Evolutionary conservation across 2,888 invertebrate genomes (phyloP), one percentile per base, ranked within the genome.

Genomic region (Zele albiditarsus): DNA sequence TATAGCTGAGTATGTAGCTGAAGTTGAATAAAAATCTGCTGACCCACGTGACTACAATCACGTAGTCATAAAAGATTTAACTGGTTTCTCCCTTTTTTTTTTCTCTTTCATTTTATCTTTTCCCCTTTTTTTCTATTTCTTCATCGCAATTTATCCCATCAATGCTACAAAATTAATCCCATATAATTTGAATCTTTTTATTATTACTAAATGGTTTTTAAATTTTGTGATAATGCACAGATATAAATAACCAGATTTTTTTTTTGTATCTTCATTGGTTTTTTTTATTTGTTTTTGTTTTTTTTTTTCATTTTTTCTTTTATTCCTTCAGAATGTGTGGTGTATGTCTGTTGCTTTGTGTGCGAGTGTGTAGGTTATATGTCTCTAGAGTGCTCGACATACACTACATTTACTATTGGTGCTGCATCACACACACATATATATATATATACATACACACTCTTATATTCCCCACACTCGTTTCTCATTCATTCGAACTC

Each of bases 11-110:
- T 6, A 12, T 38, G 38, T 38, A 12, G 12, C 12, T 46, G 75
- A 68, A 75, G 68, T 79, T 76, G 49, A 71, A 74, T 73, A 75
- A 77, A 78, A 79, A 79, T 74, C 73, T 75, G 76, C 75, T 78
- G 78, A 78, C 78, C 76, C 76, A 73, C 46, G 31, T 49, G 71
- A 70, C 42, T 66, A 38, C 65, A 42, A 53, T 58, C 20, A 60
- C 12, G 57, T 57, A 23, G 16, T 2, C 25, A 57, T 57, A 57
- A 57, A 20, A 6, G 10, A 38, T 12, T 38, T 6, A 38, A 38
- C 8, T 38, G 38, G 38, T 38, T 38, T 38, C 12, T 8, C 12
- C 38, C 12, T 12, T 12, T 38, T 38, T 8, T 12, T 8, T 8
- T 12, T 38, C 38, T 8, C 12, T 38, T 38, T 38, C 12, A 38